Base-by-base conservation (phyloP, 2,888 invertebrate genomes). In the Drosophila longiperda region DNA sequence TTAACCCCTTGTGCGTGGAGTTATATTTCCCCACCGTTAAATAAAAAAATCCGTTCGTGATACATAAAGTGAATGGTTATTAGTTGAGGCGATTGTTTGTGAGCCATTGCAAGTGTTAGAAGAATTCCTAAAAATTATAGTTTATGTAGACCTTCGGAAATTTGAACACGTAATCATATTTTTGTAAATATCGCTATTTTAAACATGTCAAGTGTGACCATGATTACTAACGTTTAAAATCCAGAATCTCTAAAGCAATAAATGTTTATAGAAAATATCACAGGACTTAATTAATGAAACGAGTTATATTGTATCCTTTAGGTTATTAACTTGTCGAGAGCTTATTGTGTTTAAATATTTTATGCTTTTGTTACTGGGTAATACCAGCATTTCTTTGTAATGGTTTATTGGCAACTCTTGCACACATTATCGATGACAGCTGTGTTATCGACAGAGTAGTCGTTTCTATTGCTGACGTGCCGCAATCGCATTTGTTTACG, bases 401-500 rank as follows among this genome's bases (percentile, higher is more conserved):
- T 40, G 53, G 59, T 53, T 59, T 20, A 52, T 12, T 53, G 70
- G 34, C 34, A 60, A 15, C 50, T 17, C 29, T 23, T 12, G 9
- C 12, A 32, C 7, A 38, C 33, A 4, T 3, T 3, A 69, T 59
- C 68, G 68, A 68, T 59, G 33, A 11, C 5, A 17, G 2, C 3
- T 15, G n/a, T 50, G 15, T 15, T 29, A 58, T 74, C 66, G 57
- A 49, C 29, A 1, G 12, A 11, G 26, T 7, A 26, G 1, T 40
- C 52, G 48, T 20, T 75, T 67, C 15, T 66, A 65, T 60, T 87
- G 90, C 86, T 87, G 87, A 87, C 87, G 87, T 87, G 87, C 87
- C 83, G 75, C 67, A 67, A 50, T 49, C 48, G 33, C 64, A 76
- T 58, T 82, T 90, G 90, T 88, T 87, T 88, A 80, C 74, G 73